These are phyloP conservation scores for Adelges cooleyi DNA, from an alignment of 1,140 invertebrate genomes.

Conservation along the genomic window DNA sequence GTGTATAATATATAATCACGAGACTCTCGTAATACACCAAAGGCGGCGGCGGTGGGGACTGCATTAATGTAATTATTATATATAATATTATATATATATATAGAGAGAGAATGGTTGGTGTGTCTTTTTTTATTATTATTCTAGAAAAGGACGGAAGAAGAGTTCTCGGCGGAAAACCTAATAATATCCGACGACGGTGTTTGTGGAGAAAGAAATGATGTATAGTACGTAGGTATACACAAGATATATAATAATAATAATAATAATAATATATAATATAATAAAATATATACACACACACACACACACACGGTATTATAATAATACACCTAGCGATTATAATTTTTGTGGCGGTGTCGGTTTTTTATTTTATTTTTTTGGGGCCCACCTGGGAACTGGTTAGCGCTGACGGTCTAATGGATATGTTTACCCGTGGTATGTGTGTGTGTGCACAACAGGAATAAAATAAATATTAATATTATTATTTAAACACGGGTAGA, in stretches of 20 bases:
- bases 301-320: background rate
- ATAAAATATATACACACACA: constrained; percentile 20
- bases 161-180: no score
- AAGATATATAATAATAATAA: no score
- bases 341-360: constrained; percentile 17
- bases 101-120: background rate
- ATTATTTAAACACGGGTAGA: background rate
- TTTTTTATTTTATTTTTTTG: constrained; percentile 8
- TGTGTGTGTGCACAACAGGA: constrained; percentile 7
- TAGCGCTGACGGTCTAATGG: constrained; percentile 27
- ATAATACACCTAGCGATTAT: constrained; percentile 26
- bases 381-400: constrained; percentile 26
- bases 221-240: no score
- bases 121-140: constrained; percentile 3
- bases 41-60: no score
- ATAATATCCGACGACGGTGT: no score
- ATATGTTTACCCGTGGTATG: background rate
- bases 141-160: background rate
- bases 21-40: background rate
- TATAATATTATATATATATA: constrained; percentile 8
- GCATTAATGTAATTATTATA: constrained; percentile 24
- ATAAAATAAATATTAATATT: constrained; percentile 22
- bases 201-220: no score
- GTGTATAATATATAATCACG: background rate
- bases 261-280: no score